phyloP scores from a whole-genome alignment of 2,797 vertebrate genomes.

The Champsocephalus esox region DNA sequence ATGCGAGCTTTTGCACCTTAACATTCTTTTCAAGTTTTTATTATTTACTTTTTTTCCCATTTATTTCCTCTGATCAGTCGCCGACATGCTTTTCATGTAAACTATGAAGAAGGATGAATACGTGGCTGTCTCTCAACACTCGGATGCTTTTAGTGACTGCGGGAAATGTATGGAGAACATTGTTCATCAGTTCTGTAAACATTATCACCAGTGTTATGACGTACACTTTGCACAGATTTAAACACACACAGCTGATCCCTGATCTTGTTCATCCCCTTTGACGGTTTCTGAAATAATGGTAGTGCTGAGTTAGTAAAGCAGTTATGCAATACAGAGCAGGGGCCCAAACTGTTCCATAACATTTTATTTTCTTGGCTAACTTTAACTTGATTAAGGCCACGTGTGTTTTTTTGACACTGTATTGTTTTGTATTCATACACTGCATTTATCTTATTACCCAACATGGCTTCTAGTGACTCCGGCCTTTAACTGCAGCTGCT shows the following conservation, averaged over 20 bases:
- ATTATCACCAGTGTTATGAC: constrained; percentile 16
- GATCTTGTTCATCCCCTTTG: constrained; percentile 45
- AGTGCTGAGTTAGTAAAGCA: constrained; percentile 11
- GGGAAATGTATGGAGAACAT: not conserved
- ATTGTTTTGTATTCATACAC: constrained; percentile 6
- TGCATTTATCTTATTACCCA: not conserved
- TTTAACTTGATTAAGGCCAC: constrained; percentile 29
- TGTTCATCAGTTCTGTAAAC: constrained; percentile 17
- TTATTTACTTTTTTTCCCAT: not conserved
- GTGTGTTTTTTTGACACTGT: constrained; percentile 45
- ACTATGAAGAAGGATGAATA: not conserved
- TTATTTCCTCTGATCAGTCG: not conserved
- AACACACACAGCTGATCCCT: constrained; percentile 40
- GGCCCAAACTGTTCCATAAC: constrained; percentile 42
- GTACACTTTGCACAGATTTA: constrained; percentile 3
- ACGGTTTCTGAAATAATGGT: constrained; percentile 47
- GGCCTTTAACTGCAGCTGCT: not conserved
- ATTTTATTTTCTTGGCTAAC: constrained; percentile 51
- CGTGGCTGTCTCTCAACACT: not conserved
- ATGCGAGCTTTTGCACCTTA: not conserved
- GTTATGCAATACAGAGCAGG: constrained; percentile 51
- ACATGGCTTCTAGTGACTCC: not conserved
- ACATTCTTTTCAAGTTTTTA: not conserved
- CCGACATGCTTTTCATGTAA: not conserved
- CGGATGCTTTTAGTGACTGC: not conserved